A percentile compares a stretch with the other conserved stretches of the same genome.
phyloP scores from a whole-genome alignment of 2,888 invertebrate genomes.

The Molanna angustata region DNA sequence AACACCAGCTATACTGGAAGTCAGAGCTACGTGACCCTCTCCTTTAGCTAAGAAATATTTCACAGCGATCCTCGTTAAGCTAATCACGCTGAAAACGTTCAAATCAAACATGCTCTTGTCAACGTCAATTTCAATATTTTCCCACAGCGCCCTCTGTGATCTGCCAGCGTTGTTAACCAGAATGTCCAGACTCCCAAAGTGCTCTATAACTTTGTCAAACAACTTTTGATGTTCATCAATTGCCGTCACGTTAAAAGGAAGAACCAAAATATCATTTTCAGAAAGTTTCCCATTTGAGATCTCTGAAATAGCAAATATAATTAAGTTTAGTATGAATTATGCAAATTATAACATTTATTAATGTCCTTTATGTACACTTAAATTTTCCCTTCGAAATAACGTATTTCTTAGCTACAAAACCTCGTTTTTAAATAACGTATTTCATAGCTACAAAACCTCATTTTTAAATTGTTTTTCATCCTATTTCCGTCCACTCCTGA shows the following conservation, averaged over 20 bases:
- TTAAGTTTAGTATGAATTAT: no score
- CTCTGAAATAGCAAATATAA: conserved; percentile 36
- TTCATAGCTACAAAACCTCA: no score
- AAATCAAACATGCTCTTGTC: conserved; percentile 73
- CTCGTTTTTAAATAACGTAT: no score
- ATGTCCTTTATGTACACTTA: no score
- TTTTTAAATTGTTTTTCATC: no score
- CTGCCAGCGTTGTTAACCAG: conserved; percentile 80
- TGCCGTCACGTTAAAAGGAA: conserved; percentile 67
- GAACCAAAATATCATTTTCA: conserved; percentile 61
- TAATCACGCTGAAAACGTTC: conserved; percentile 71
- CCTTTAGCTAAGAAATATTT: conserved; percentile 56
- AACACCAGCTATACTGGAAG: conserved; percentile 72
- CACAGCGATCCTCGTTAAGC: conserved; percentile 66
- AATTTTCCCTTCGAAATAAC: no score
- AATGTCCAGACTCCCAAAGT: conserved; percentile 72
- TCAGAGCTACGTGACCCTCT: conserved; percentile 69
- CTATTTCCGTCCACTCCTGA: no score
- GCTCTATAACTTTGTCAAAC: conserved; percentile 59
- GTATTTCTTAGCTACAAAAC: no score
- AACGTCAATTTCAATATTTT: conserved; percentile 65
- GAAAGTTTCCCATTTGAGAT: conserved; percentile 45
- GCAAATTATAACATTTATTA: no score
- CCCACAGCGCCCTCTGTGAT: conserved; percentile 73
- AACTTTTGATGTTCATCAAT: conserved; percentile 57